phyloP scores from a whole-genome alignment of 2,797 vertebrate genomes.

The Sciurus vulgaris region DNA sequence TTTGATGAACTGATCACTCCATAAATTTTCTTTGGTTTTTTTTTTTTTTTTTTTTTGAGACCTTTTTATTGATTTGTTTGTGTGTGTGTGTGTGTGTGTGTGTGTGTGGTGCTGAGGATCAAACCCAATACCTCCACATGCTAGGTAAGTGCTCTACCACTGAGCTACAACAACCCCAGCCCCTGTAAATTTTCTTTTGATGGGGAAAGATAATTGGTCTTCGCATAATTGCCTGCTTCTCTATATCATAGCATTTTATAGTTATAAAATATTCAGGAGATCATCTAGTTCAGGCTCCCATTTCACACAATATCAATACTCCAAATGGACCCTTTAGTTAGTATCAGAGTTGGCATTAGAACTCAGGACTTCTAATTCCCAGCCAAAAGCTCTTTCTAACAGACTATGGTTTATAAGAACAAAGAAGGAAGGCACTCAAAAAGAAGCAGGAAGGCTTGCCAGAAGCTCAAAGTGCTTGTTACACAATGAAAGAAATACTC shows the following conservation, averaged over 20 bases:
- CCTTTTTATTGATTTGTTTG: no score
- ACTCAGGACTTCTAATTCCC: conserved; percentile 32
- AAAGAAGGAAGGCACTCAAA: conserved; percentile 41
- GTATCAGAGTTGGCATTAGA: conserved; percentile 41
- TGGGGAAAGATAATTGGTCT: background rate
- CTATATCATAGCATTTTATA: conserved; percentile 30
- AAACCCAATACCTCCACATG: no score
- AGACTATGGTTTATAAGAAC: conserved; percentile 27
- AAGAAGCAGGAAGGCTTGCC: conserved; percentile 48
- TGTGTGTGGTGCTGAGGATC: no score
- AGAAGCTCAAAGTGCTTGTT: conserved; percentile 31
- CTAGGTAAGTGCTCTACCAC: no score
- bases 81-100: no score
- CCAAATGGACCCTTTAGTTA: background rate
- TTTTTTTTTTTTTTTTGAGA: no score
- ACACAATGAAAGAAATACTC: conserved; percentile 62
- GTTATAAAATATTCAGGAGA: conserved; percentile 18
- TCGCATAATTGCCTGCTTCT: conserved; percentile 23
- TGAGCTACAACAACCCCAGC: no score
- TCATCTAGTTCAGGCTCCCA: background rate
- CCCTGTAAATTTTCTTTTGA: background rate
- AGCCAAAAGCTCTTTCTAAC: conserved; percentile 58
- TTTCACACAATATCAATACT: conserved; percentile 24
- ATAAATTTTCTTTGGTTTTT: background rate
- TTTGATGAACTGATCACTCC: background rate